Conservation (phyloP, 1,140 invertebrate genomes). For the Drosophila lacteicornis region DNA sequence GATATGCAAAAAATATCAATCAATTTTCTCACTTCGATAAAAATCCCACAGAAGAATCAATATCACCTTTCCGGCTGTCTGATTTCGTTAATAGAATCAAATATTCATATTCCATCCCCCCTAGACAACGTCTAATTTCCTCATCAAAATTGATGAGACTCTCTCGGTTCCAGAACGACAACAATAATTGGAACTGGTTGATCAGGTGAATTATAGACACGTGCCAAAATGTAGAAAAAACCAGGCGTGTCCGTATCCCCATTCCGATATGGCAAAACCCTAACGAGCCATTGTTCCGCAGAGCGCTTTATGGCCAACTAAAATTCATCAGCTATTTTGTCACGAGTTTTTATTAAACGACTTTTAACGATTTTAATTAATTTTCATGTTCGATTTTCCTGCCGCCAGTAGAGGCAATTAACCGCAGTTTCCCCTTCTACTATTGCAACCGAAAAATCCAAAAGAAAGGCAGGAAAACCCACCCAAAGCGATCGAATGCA, state of each 20-base stretch:
- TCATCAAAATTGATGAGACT: constrained; percentile 22
- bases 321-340: constrained; percentile 50
- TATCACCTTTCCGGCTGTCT: constrained; percentile 25
- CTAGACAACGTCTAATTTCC: constrained; percentile 35
- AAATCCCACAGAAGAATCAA: background rate
- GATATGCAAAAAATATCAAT: constrained; percentile 16
- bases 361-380: constrained; percentile 55
- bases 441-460: constrained; percentile 36
- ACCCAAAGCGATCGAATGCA: constrained; percentile 62
- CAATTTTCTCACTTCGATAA: constrained; percentile 10
- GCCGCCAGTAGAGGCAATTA: constrained; percentile 32
- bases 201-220: constrained; percentile 50
- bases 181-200: constrained; percentile 35
- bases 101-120: constrained; percentile 39
- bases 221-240: constrained; percentile 27
- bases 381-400: constrained; percentile 45
- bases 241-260: constrained; percentile 29
- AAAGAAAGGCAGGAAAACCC: constrained; percentile 45
- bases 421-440: constrained; percentile 28
- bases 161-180: constrained; percentile 1
- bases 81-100: constrained; percentile 36
- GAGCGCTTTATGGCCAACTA: constrained; percentile 34
- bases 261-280: constrained; percentile 31
- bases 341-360: constrained; percentile 17
- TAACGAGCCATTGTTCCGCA: constrained; percentile 54